Evolutionary conservation across 1,140 invertebrate genomes (phyloP).

Genomic region (Zaprionus africanus): DNA sequence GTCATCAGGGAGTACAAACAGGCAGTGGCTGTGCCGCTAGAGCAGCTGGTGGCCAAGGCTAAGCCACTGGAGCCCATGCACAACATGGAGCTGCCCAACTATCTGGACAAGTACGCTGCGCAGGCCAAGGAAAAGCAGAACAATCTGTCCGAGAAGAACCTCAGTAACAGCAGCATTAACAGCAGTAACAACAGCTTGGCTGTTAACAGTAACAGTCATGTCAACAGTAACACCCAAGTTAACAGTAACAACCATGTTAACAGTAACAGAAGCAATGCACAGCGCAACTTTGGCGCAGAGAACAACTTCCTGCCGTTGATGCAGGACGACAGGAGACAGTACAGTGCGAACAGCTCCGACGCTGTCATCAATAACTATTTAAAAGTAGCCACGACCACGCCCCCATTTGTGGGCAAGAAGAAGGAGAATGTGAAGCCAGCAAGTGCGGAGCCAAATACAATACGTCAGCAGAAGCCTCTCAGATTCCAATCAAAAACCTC

Average conservation of each 20-base stretch:
- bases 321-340: slow-evolving; percentile 52
- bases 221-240: neutral
- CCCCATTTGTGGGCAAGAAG: slow-evolving; percentile 71
- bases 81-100: slow-evolving; percentile 72
- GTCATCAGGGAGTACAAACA: slow-evolving; percentile 80
- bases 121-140: slow-evolving; percentile 71
- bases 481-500: slow-evolving; percentile 32
- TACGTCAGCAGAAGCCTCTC: slow-evolving; percentile 17
- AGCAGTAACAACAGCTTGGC: neutral
- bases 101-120: slow-evolving; percentile 65
- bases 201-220: neutral
- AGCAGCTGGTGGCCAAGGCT: slow-evolving; percentile 25
- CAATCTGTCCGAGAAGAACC: slow-evolving; percentile 70
- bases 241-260: neutral
- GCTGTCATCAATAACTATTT: slow-evolving; percentile 80
- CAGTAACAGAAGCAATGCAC: neutral
- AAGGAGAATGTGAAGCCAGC: slow-evolving; percentile 75
- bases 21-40: slow-evolving; percentile 43
- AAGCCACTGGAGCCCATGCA: slow-evolving; percentile 50
- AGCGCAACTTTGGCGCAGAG: slow-evolving; percentile 65
- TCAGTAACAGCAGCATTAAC: slow-evolving; percentile 12
- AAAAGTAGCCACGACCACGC: slow-evolving; percentile 51
- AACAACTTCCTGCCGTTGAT: slow-evolving; percentile 63
- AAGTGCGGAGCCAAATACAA: slow-evolving; percentile 41
- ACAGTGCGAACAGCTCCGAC: slow-evolving; percentile 46